Evolutionary conservation across 53 echinoderm and acorn worm species (phyloP).

Genomic region (Apostichopus leukothele): DNA sequence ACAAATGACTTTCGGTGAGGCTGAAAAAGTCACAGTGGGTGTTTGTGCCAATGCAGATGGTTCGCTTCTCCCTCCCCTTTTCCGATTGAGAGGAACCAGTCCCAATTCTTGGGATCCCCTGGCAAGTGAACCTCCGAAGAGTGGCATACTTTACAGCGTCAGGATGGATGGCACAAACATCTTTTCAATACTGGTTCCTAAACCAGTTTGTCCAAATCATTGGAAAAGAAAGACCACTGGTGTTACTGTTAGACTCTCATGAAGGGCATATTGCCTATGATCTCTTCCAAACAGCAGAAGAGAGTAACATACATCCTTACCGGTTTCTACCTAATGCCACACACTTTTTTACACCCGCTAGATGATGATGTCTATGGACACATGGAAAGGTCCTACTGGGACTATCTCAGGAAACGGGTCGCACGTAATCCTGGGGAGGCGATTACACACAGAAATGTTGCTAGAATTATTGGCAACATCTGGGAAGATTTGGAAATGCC

Average conservation of each 20-base stretch:
- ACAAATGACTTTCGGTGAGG: conserved; percentile 19
- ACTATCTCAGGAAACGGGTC: conserved; percentile 20
- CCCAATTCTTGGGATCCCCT: conserved; percentile 26
- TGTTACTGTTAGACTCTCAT: conserved; percentile 24
- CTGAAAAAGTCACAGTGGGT: conserved; percentile 18
- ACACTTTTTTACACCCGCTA: conserved; percentile 33
- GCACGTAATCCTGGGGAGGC: not conserved
- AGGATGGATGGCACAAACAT: conserved; percentile 20
- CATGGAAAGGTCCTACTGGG: conserved; percentile 32
- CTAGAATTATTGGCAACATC: conserved; percentile 21
- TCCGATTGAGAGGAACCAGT: conserved; percentile 21
- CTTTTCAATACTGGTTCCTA: conserved; percentile 33
- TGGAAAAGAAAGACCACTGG: conserved; percentile 36
- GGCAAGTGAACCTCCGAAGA: conserved; percentile 22
- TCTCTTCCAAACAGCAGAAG: conserved; percentile 23
- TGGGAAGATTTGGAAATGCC: conserved; percentile 30
- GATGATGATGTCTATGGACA: conserved; percentile 52
- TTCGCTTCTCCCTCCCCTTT: conserved; percentile 3
- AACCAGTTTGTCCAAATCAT: not conserved
- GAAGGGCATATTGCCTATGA: conserved; percentile 32
- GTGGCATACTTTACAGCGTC: conserved; percentile 14
- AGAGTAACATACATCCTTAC: conserved; percentile 2
- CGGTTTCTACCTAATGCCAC: conserved; percentile 33
- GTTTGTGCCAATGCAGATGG: conserved; percentile 43
- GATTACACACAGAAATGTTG: conserved; percentile 13